Conservation (phyloP, 2,113 vertebrate species). For the Sinosuthora webbiana region DNA sequence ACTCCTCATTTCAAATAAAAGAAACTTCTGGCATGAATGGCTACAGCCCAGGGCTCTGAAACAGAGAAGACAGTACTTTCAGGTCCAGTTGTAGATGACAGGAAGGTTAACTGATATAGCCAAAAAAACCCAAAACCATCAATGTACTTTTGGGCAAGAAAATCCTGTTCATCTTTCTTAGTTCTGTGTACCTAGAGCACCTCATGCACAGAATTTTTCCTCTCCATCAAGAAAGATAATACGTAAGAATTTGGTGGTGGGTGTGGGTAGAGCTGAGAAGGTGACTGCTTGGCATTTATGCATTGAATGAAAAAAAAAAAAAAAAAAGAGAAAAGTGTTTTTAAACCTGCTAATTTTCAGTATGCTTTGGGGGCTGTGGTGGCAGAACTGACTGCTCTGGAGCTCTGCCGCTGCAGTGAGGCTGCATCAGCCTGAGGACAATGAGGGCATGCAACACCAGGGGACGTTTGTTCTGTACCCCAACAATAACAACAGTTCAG, state of each 20-base stretch:
- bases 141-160: not conserved
- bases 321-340: not conserved
- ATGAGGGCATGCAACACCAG: accelerated
- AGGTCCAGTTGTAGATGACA: not conserved
- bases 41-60: not conserved
- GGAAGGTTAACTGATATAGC: not conserved
- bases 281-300: not conserved
- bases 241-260: not conserved
- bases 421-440: not conserved
- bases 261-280: not conserved
- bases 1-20: not conserved
- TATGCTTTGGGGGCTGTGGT: not conserved
- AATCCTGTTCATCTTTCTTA: not conserved
- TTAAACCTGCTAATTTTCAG: not conserved
- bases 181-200: not conserved
- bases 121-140: too few species aligned
- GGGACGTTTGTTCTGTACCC: not conserved
- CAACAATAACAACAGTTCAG: not conserved
- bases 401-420: not conserved
- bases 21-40: not conserved
- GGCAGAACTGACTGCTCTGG: not conserved
- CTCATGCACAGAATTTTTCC: not conserved
- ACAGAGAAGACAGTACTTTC: not conserved
- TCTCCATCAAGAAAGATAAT: not conserved
- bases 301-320: not conserved